Percentiles rank a stretch among this genome's conserved stretches.
These are phyloP conservation scores for Auanema freiburgensis DNA, from an alignment of 2,888 invertebrate species.

Conservation along the genomic window DNA sequence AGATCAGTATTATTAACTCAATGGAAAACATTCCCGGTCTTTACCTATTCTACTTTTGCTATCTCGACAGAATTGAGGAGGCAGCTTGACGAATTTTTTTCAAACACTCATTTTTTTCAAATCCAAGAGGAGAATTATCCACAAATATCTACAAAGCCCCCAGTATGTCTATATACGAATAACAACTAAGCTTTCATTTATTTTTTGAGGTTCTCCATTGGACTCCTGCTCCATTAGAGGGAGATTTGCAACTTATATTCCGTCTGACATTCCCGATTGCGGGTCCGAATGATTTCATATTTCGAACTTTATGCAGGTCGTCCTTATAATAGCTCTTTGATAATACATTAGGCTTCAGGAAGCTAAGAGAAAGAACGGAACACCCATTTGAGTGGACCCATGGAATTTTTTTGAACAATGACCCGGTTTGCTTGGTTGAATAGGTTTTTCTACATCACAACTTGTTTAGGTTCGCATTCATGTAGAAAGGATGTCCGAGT, in stretches of 20 bases:
- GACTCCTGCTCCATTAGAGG: conserved; percentile 39
- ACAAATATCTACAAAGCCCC: conserved; percentile 17
- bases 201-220: conserved; percentile 32
- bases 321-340: background rate
- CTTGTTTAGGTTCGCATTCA: conserved; percentile 24
- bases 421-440: no score
- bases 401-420: conserved; percentile 33
- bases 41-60: conserved; percentile 28
- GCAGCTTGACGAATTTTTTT: conserved; percentile 10
- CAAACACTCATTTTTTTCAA: conserved; percentile 14
- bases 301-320: conserved; percentile 35
- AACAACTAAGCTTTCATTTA: background rate
- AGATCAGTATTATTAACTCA: conserved; percentile 29
- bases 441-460: background rate
- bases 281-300: conserved; percentile 37
- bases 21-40: conserved; percentile 36
- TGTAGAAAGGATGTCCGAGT: conserved; percentile 32
- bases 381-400: conserved; percentile 36
- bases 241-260: conserved; percentile 40
- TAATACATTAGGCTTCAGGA: conserved; percentile 7
- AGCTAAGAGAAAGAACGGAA: conserved; percentile 22
- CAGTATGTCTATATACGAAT: conserved; percentile 3
- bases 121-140: conserved; percentile 6
- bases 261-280: conserved; percentile 33
- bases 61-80: conserved; percentile 30